Evolutionary conservation across 1,140 invertebrate genomes (phyloP).

Genomic region (Drosophila willistoni): DNA sequence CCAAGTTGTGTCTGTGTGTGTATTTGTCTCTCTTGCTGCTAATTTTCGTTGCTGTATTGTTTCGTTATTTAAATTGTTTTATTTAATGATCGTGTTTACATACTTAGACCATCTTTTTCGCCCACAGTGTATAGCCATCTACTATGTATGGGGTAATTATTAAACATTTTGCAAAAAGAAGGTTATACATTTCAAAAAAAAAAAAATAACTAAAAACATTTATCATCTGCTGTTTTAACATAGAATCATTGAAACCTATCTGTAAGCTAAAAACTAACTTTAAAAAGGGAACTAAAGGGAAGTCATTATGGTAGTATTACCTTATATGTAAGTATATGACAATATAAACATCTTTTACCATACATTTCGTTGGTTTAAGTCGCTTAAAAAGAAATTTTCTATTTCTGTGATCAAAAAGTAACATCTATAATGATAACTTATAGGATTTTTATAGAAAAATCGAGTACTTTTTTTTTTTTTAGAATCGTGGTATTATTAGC

Average conservation of each 20-base stretch:
- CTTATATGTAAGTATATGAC: too few relatives aligned
- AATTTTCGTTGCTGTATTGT: constrained; percentile 54
- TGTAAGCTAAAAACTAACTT: too few relatives aligned
- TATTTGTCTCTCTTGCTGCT: neutral
- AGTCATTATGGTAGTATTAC: too few relatives aligned
- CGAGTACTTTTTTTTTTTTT: too few relatives aligned
- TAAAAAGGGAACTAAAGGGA: too few relatives aligned
- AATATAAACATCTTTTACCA: too few relatives aligned
- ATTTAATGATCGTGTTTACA: constrained; percentile 77
- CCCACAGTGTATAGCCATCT: constrained; percentile 53
- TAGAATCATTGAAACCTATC: neutral
- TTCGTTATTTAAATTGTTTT: constrained; percentile 68
- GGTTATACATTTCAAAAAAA: neutral
- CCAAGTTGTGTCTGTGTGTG: constrained; percentile 10
- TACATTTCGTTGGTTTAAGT: too few relatives aligned
- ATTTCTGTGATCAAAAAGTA: too few relatives aligned
- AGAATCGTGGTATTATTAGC: too few relatives aligned
- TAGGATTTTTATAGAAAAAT: too few relatives aligned
- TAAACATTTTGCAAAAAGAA: neutral
- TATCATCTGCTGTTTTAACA: neutral
- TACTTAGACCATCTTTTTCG: constrained; percentile 59
- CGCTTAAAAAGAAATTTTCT: too few relatives aligned
- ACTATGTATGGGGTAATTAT: neutral
- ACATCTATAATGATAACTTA: too few relatives aligned
- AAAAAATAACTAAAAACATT: neutral